Percentiles rank a stretch among this genome's conserved stretches.
These are phyloP conservation scores for Dendrocincla tyrannina DNA, from an alignment of 2,797 vertebrate genomes.

Conservation along the genomic window DNA sequence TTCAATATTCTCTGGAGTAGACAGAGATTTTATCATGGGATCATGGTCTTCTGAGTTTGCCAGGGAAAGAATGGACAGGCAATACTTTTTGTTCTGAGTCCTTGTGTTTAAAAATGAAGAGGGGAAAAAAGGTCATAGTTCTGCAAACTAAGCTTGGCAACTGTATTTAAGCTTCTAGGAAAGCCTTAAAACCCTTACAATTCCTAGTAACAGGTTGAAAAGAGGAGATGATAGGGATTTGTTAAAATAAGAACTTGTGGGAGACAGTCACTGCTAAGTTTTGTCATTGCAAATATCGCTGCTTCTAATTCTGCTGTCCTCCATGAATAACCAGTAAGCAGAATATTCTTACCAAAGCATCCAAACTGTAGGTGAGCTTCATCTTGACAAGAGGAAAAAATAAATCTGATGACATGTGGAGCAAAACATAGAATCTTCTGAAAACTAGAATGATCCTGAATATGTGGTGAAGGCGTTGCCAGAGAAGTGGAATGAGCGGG, in stretches of 20 bases:
- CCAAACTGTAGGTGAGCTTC: neutral
- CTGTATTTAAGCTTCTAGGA: neutral
- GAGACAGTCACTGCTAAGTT: neutral
- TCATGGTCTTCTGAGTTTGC: neutral
- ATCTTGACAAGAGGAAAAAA: neutral
- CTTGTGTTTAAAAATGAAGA: neutral
- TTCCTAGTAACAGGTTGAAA: neutral
- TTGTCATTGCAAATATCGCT: neutral
- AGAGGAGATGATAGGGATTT: neutral
- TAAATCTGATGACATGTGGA: neutral
- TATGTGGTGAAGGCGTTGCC: rapidly evolving
- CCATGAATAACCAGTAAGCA: neutral
- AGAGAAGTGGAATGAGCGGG: neutral
- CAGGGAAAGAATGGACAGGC: neutral
- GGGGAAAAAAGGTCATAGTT: rapidly evolving
- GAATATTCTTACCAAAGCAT: neutral
- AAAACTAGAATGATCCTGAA: neutral
- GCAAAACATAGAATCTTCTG: neutral
- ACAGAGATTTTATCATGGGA: neutral
- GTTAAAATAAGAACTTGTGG: neutral
- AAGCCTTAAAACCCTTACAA: neutral
- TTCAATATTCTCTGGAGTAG: neutral
- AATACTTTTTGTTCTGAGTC: neutral
- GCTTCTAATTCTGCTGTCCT: neutral
- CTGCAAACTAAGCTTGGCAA: neutral